Evolutionary conservation across 92 coral and sea anemone species (phyloP), one percentile per base, ranked within the genome.

Genomic region (Parazoanthus atlanticus): DNA sequence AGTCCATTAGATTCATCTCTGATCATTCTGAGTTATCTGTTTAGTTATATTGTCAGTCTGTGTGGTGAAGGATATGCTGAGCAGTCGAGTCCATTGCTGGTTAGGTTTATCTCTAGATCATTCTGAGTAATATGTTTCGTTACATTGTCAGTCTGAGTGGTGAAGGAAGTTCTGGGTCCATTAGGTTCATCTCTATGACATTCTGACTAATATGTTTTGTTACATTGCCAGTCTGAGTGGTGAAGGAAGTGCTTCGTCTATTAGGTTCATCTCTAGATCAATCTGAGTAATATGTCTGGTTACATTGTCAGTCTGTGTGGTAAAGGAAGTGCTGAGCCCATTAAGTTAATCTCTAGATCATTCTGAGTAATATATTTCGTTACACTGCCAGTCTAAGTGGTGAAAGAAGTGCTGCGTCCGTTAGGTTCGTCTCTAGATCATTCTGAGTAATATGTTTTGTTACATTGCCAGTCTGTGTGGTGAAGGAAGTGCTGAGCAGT

Each of bases 141-240:
- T 80, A 16, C 40, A 64, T 17, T 85, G 83, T 2, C 66, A 96
- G 99, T 96, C 77, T 89, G 88, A 58, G 89, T 86, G 81, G 90
- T 96, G 21, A 79, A 89, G 64, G 93, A 94, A 58, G 78, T 96
- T 34, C 81, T 74, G 52, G 91, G 90, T 52, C n/a, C n/a, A n/a
- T 11, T 52, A 52, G 61, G 40, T 26, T 32, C 13, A 34, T 3
- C 41, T 81, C 28, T 29, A 13, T 41, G 13, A 11, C 12, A 43
- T 21, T 9, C 33, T 19, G 36, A 28, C 0, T 31, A 12, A 28
- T 61, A 16, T 32, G 54, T 25, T 49, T 72, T 32, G 47, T n/a
- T n/a, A n/a, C n/a, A n/a, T n/a, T n/a, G n/a, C n/a, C n/a, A n/a
- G n/a, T n/a, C n/a, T n/a, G n/a, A n/a, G n/a, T n/a, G n/a, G n/a